A percentile compares a stretch with the other conserved stretches of the same genome.
Conservation (phyloP, 35 echinoderm and acorn worm genomes). For the Ophiothrix spiculata region DNA sequence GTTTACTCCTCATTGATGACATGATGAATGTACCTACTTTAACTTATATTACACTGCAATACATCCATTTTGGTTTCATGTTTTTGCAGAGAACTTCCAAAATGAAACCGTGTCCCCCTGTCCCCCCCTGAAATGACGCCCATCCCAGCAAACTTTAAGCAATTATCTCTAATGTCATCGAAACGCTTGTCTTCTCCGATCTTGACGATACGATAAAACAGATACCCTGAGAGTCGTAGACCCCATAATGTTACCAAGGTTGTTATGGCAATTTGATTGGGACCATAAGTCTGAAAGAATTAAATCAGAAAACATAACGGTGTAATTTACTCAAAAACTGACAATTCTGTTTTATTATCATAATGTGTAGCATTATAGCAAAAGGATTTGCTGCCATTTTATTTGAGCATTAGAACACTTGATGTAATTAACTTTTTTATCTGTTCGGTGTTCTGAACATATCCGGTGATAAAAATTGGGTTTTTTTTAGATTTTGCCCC, state of each 20-base stretch:
- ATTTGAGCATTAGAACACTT: too few relatives aligned
- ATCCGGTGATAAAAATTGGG: not conserved
- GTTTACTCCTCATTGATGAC: too few relatives aligned
- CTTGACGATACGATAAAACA: conserved; percentile 83
- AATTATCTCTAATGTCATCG: conserved; percentile 68
- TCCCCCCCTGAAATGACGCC: conserved; percentile 93
- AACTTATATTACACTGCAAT: too few relatives aligned
- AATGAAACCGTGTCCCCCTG: too few relatives aligned
- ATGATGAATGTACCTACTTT: too few relatives aligned
- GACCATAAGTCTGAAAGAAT: conserved; percentile 71
- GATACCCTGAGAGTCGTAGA: conserved; percentile 64
- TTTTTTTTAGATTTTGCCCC: too few relatives aligned
- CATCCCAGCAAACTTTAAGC: conserved; percentile 78
- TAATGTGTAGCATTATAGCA: not conserved
- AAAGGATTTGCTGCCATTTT: not conserved
- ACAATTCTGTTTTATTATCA: not conserved
- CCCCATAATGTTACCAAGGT: conserved; percentile 63
- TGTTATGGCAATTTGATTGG: conserved; percentile 63
- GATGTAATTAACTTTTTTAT: too few relatives aligned
- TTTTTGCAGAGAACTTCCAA: too few relatives aligned
- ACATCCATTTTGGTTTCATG: too few relatives aligned
- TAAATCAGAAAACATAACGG: not conserved
- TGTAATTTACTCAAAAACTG: not conserved
- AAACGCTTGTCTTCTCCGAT: conserved; percentile 80
- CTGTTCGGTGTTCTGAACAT: not conserved